Conservation (phyloP, 2,113 vertebrate genomes). For the Onychorhynchus coronatus region DNA sequence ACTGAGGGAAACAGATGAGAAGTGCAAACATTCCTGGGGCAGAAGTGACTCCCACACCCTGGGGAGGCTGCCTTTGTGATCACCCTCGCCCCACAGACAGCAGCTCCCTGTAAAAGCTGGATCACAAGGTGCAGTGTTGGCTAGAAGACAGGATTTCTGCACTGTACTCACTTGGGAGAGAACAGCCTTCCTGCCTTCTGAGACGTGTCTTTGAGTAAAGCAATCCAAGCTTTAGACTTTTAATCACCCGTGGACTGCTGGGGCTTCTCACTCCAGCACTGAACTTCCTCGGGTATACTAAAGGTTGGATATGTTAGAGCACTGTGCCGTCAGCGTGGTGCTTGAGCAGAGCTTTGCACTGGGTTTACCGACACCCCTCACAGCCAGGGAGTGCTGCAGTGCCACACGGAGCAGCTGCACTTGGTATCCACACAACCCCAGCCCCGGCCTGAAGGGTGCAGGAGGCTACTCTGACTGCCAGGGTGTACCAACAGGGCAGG, state of each 20-base stretch:
- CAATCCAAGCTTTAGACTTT: background rate
- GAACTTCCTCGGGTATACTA: background rate
- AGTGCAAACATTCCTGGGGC: background rate
- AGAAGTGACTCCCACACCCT: background rate
- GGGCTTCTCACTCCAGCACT: background rate
- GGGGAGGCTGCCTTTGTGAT: background rate
- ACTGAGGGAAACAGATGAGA: background rate
- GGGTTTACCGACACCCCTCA: background rate
- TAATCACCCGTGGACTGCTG: background rate
- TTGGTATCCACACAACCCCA: background rate
- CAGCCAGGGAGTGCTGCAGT: background rate
- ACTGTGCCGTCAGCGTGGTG: accelerated
- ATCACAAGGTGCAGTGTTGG: background rate
- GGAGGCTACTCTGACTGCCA: background rate
- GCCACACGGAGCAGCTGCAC: background rate
- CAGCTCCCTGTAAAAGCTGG: background rate
- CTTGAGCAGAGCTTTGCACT: background rate
- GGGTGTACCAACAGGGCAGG: background rate
- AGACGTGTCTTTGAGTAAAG: background rate
- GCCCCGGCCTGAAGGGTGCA: background rate
- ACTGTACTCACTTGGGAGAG: background rate
- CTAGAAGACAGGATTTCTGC: background rate
- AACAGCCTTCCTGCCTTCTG: background rate
- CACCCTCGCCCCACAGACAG: background rate
- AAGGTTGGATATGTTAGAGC: background rate